Conservation (phyloP, 2,797 vertebrate species). For the Onychomys arenicola region DNA sequence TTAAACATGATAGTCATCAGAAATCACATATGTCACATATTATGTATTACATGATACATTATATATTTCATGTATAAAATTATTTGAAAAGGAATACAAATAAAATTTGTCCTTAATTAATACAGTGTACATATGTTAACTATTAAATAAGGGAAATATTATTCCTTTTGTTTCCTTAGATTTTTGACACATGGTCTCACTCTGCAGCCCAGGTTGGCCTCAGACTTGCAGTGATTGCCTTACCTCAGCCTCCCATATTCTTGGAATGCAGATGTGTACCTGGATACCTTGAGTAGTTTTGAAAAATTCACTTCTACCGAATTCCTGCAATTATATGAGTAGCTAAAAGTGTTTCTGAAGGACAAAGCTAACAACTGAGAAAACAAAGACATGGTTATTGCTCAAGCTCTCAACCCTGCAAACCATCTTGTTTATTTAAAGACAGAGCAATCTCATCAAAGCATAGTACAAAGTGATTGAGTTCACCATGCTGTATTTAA, state of each 20-base stretch:
- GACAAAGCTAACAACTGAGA: background rate
- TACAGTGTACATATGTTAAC: background rate
- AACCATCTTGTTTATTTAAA: constrained; percentile 70
- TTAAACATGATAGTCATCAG: background rate
- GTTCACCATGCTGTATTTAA: constrained; percentile 65
- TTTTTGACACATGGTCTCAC: background rate
- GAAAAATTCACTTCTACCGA: constrained; percentile 15
- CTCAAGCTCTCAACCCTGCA: constrained; percentile 19
- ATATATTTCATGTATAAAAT: constrained; percentile 28
- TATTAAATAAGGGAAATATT: background rate
- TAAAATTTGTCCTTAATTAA: background rate
- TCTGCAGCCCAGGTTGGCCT: background rate
- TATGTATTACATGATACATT: background rate
- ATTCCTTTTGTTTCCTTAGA: background rate
- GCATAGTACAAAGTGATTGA: constrained; percentile 61
- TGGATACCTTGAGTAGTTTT: background rate
- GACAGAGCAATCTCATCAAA: constrained; percentile 59
- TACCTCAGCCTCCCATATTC: background rate
- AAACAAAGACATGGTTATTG: background rate
- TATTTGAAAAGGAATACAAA: constrained; percentile 21
- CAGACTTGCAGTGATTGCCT: background rate
- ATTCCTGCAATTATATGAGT: constrained; percentile 29
- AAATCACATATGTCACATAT: background rate
- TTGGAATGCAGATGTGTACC: background rate
- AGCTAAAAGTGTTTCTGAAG: constrained; percentile 57